Evolutionary conservation across 2,113 vertebrate genomes (phyloP).

Genomic region (Microtus ochrogaster): DNA sequence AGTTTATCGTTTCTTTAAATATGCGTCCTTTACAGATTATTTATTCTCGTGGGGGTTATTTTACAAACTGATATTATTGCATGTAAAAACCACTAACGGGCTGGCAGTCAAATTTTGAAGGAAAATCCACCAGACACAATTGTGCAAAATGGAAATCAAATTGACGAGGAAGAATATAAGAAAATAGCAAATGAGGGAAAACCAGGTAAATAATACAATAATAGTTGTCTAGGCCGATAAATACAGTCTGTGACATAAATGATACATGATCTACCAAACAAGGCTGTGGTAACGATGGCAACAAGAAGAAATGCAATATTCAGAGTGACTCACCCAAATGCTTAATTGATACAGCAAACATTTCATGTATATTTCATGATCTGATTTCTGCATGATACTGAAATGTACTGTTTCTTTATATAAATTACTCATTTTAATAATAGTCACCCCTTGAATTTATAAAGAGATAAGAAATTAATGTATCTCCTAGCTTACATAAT

Average conservation of each 20-base stretch:
- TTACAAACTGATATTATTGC: conserved; percentile 44
- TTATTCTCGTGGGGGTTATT: conserved; percentile 36
- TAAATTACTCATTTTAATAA: conserved; percentile 56
- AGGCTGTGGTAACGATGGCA: conserved; percentile 83
- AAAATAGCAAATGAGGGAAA: conserved; percentile 69
- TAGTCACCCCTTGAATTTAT: conserved; percentile 31
- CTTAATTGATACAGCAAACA: conserved; percentile 32
- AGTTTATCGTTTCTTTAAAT: conserved; percentile 26
- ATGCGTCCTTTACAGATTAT: neutral
- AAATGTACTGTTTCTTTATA: neutral
- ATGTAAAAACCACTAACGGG: neutral
- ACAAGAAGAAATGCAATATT: conserved; percentile 68
- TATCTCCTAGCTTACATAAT: neutral
- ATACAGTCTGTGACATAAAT: conserved; percentile 78
- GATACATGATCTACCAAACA: conserved; percentile 63
- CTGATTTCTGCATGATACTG: neutral
- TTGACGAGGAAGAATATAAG: neutral
- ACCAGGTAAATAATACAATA: conserved; percentile 82
- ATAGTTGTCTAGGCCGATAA: conserved; percentile 73
- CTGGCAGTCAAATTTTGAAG: conserved; percentile 9
- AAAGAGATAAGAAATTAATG: neutral
- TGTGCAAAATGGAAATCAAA: conserved; percentile 38
- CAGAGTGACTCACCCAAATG: conserved; percentile 56
- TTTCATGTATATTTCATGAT: neutral
- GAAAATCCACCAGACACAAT: conserved; percentile 67